These are phyloP conservation scores for Myoxocephalus aenaeus DNA, from an alignment of 2,797 vertebrate species.

Conservation along the genomic window DNA sequence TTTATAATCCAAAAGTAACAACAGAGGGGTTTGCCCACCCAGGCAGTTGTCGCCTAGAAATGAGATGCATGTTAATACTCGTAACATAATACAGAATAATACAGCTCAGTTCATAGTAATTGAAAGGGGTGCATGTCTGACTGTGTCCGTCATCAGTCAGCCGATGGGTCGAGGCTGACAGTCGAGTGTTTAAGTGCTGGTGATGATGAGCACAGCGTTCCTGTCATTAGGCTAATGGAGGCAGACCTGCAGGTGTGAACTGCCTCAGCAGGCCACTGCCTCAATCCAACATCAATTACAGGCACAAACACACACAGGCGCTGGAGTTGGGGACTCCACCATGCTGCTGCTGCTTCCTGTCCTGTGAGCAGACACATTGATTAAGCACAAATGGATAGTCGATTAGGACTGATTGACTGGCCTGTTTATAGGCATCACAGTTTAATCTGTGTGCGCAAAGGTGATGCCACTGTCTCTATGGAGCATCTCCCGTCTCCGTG, in stretches of 20 bases:
- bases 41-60: conserved; percentile 26
- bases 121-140: conserved; percentile 3
- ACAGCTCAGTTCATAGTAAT: conserved; percentile 15
- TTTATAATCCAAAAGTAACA: conserved; percentile 15
- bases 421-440: conserved; percentile 38
- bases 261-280: conserved; percentile 53
- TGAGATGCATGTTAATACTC: conserved; percentile 21
- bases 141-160: conserved; percentile 45
- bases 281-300: conserved; percentile 57
- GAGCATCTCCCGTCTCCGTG: conserved; percentile 19
- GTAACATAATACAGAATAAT: conserved; percentile 14
- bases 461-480: conserved; percentile 19
- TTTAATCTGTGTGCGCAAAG: conserved; percentile 41
- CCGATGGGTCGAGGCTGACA: conserved; percentile 44
- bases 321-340: neutral
- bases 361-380: conserved; percentile 55
- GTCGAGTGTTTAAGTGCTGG: conserved; percentile 53
- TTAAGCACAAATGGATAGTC: conserved; percentile 52
- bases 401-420: conserved; percentile 49
- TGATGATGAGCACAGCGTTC: conserved; percentile 66
- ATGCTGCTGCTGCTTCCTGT: conserved; percentile 24
- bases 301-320: neutral
- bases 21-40: conserved; percentile 29
- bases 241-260: conserved; percentile 74
- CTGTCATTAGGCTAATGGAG: conserved; percentile 76